A percentile compares a stretch with the other conserved stretches of the same genome.
Evolutionary conservation across 2,888 invertebrate genomes (phyloP).

Genomic region (Sabellastarte sp.): DNA sequence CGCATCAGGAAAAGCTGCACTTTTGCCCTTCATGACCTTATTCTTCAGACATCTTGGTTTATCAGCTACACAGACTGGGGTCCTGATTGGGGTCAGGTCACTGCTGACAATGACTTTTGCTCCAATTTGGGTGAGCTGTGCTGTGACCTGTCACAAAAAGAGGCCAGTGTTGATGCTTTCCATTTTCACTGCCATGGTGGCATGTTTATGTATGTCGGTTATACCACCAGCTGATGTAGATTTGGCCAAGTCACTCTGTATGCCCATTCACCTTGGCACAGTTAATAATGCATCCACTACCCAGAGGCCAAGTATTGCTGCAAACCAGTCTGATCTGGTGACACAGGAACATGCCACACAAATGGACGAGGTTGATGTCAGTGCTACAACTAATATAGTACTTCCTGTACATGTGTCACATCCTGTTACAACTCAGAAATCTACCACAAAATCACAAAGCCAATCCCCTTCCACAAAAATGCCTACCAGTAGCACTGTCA

Average conservation of each 20-base stretch:
- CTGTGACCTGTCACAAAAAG: background rate
- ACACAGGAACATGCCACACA: too few species aligned
- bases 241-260: background rate
- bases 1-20: background rate
- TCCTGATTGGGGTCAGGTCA: background rate
- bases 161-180: background rate
- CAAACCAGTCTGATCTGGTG: too few species aligned
- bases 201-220: background rate
- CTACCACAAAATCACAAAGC: too few species aligned
- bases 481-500: too few species aligned
- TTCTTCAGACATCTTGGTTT: background rate
- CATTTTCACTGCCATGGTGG: background rate
- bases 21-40: background rate
- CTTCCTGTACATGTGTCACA: too few species aligned
- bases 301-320: too few species aligned
- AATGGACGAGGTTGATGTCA: too few species aligned
- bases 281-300: too few species aligned
- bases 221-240: background rate
- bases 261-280: too few species aligned
- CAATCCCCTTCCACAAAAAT: too few species aligned
- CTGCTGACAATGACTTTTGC: background rate
- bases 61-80: background rate
- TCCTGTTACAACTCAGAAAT: too few species aligned
- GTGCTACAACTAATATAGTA: too few species aligned
- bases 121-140: background rate